These are phyloP conservation scores for Coryphaenoides rupestris DNA, from an alignment of 2,113 vertebrate species.

Conservation along the genomic window DNA sequence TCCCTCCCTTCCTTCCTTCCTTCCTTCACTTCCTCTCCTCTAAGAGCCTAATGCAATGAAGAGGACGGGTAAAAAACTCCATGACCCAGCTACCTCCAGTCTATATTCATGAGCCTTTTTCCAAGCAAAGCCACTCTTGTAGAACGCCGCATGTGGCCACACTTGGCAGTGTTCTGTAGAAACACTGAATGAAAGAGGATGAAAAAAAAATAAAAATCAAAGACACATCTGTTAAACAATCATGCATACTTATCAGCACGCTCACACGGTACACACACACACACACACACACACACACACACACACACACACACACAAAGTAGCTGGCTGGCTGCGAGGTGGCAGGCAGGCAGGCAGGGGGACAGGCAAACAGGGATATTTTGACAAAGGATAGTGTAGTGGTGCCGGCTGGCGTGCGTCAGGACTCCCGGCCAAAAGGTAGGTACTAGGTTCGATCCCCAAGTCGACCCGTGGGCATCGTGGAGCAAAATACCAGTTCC, in stretches of 20 bases:
- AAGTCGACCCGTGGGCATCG: too few species aligned
- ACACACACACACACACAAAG: conserved; percentile 4
- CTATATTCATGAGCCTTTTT: not conserved
- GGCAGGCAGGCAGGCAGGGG: conserved; percentile 3
- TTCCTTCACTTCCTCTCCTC: not conserved
- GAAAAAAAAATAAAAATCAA: not conserved
- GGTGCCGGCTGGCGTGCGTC: conserved; percentile 13
- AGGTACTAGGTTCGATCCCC: too few species aligned
- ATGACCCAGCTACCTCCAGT: not conserved
- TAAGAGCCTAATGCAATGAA: too few species aligned
- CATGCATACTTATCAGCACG: conserved; percentile 1
- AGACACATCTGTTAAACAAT: conserved; percentile 11
- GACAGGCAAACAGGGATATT: conserved; percentile 18
- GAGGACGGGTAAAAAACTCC: not conserved
- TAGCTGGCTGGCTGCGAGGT: conserved; percentile 3
- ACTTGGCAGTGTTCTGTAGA: conserved; percentile 12
- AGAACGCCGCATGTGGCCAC: conserved; percentile 1
- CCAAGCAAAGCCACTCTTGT: not conserved
- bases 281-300: too few species aligned
- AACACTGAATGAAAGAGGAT: not conserved
- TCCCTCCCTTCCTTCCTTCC: not conserved
- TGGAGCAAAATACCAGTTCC: too few species aligned
- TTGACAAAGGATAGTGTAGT: too few species aligned
- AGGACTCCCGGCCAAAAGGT: too few species aligned
- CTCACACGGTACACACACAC: conserved; percentile 11